Percentiles rank a stretch among this genome's conserved stretches.
Conservation (phyloP, 1,140 invertebrate genomes). For the Heterodera schachtii region DNA sequence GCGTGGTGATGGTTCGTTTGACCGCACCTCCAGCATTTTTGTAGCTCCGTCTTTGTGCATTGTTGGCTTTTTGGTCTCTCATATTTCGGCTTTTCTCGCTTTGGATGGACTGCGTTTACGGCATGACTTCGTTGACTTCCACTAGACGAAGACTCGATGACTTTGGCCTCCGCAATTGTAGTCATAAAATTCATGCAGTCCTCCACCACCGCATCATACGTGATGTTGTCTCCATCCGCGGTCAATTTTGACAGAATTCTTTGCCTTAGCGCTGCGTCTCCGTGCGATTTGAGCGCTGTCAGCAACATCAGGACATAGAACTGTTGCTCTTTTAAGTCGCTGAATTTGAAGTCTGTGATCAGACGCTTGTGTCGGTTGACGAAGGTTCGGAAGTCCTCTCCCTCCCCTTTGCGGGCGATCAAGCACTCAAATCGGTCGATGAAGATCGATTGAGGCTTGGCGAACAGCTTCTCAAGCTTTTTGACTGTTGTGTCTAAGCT, state of each 20-base stretch:
- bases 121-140: neutral
- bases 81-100: neutral
- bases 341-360: neutral
- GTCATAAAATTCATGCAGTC: neutral
- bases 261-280: neutral
- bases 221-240: neutral
- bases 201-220: neutral
- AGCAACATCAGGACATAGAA: neutral
- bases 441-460: neutral
- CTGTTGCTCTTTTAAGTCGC: neutral
- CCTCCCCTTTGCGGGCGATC: neutral
- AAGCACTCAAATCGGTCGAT: neutral
- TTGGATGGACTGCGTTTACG: neutral
- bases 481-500: neutral
- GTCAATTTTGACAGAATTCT: neutral
- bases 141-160: neutral
- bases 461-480: conserved; percentile 1
- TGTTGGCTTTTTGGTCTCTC: neutral
- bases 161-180: neutral
- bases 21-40: neutral
- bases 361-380: neutral
- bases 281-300: neutral
- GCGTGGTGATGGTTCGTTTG: neutral
- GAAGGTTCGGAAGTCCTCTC: neutral
- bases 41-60: neutral